Evolutionary conservation across 2,888 invertebrate genomes (phyloP).

Genomic region (Lampropteryx suffumata): DNA sequence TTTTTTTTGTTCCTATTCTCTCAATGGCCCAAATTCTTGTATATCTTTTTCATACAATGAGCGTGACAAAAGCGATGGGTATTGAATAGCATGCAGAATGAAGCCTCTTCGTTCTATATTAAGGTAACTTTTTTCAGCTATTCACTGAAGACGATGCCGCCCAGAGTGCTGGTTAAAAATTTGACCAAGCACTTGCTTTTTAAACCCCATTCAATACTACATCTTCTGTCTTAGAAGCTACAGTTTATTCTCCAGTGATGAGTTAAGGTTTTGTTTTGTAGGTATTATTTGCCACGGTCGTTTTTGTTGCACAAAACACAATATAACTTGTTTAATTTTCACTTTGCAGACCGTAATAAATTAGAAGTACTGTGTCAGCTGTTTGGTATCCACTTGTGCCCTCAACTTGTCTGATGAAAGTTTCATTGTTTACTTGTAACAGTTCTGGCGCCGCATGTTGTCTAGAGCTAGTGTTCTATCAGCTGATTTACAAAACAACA

Average conservation of each 20-base stretch:
- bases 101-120: slow-evolving; percentile 67
- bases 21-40: slow-evolving; percentile 76
- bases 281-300: slow-evolving; percentile 67
- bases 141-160: slow-evolving; percentile 68
- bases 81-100: slow-evolving; percentile 64
- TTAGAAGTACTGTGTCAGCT: slow-evolving; percentile 51
- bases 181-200: slow-evolving; percentile 25
- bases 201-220: slow-evolving; percentile 11
- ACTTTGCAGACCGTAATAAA: slow-evolving; percentile 69
- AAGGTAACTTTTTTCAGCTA: slow-evolving; percentile 70
- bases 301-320: slow-evolving; percentile 60
- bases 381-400: slow-evolving; percentile 51
- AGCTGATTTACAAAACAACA: slow-evolving; percentile 16
- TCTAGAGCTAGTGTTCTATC: slow-evolving; percentile 11
- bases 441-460: slow-evolving; percentile 23
- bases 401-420: slow-evolving; percentile 46
- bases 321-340: slow-evolving; percentile 57
- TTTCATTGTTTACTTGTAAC: slow-evolving; percentile 26
- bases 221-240: slow-evolving; percentile 21
- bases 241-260: slow-evolving; percentile 23
- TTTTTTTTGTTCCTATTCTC: slow-evolving; percentile 46
- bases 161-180: slow-evolving; percentile 54
- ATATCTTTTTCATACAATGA: slow-evolving; percentile 73
- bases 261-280: slow-evolving; percentile 45
- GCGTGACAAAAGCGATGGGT: slow-evolving; percentile 66